Evolutionary conservation across 1,140 invertebrate genomes (phyloP).

Genomic region (Camponotus vicinus): DNA sequence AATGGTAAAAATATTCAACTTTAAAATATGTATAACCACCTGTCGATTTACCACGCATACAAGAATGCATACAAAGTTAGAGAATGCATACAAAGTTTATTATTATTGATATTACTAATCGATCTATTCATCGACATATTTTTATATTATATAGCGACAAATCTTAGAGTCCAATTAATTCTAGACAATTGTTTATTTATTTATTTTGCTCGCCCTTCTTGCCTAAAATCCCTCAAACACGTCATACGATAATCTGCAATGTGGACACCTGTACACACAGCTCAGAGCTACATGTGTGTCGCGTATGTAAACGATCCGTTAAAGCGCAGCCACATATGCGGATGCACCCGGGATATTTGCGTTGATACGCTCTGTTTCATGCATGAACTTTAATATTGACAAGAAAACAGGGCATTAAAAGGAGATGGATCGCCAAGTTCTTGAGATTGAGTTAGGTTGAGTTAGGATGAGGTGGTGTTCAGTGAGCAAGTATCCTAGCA

Average conservation of each 20-base stretch:
- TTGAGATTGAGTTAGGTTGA: conserved; percentile 63
- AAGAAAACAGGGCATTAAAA: conserved; percentile 21
- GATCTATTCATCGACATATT: too few relatives aligned
- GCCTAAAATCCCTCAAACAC: conserved; percentile 57
- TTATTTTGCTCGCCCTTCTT: conserved; percentile 1
- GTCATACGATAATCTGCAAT: conserved; percentile 47
- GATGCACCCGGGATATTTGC: conserved; percentile 28
- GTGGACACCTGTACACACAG: conserved; percentile 60
- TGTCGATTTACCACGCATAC: too few relatives aligned
- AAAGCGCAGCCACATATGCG: conserved; percentile 24
- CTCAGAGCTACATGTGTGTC: conserved; percentile 40
- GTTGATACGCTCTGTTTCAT: conserved; percentile 13
- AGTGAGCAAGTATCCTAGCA: conserved; percentile 3
- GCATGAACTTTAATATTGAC: neutral
- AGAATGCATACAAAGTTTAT: too few relatives aligned
- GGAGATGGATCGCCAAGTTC: conserved; percentile 1
- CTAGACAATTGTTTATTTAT: neutral
- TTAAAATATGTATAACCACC: too few relatives aligned
- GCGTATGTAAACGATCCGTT: conserved; percentile 42
- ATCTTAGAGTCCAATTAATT: neutral
- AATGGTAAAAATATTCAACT: too few relatives aligned
- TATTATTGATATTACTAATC: too few relatives aligned
- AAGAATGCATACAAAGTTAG: too few relatives aligned
- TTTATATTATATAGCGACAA: too few relatives aligned
- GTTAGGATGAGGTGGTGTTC: conserved; percentile 4